phyloP scores from a whole-genome alignment of 2,797 vertebrate genomes.

The Delichon dasypus region DNA sequence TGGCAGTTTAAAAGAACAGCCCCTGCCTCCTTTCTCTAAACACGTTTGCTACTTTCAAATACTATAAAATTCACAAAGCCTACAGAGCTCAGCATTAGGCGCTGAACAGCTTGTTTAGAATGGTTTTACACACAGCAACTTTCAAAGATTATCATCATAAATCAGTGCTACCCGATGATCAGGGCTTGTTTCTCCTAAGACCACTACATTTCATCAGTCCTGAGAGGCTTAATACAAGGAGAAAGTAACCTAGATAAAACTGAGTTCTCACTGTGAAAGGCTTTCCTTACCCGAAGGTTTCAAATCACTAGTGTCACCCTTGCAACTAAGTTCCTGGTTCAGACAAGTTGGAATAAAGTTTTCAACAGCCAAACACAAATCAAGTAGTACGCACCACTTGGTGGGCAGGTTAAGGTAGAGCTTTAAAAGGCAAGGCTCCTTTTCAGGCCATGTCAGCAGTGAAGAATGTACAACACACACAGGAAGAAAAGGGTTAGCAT shows the following conservation, averaged over 20 bases:
- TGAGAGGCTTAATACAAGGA: not conserved
- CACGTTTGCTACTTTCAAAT: not conserved
- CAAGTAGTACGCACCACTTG: not conserved
- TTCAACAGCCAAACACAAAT: not conserved
- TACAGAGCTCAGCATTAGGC: not conserved
- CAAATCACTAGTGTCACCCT: not conserved
- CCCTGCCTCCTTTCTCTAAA: not conserved
- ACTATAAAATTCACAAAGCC: not conserved
- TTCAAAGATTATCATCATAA: not conserved
- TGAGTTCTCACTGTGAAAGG: not conserved
- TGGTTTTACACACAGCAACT: not conserved
- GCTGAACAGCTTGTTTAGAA: not conserved
- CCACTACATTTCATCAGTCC: not conserved
- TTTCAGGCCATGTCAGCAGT: conserved; percentile 48
- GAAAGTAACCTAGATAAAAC: not conserved
- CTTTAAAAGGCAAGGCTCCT: conserved; percentile 37
- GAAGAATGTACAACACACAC: conserved; percentile 1
- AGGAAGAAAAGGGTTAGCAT: conserved; percentile 51
- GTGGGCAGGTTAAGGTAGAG: conserved; percentile 30
- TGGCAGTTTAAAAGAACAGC: not conserved
- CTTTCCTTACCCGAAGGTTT: not conserved
- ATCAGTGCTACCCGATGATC: not conserved
- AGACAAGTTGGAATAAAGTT: not conserved
- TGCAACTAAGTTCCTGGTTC: not conserved
- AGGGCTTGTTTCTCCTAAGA: not conserved